These are phyloP conservation scores for Accipiter virgatus DNA, from an alignment of 2,113 vertebrate species.

Conservation along the genomic window DNA sequence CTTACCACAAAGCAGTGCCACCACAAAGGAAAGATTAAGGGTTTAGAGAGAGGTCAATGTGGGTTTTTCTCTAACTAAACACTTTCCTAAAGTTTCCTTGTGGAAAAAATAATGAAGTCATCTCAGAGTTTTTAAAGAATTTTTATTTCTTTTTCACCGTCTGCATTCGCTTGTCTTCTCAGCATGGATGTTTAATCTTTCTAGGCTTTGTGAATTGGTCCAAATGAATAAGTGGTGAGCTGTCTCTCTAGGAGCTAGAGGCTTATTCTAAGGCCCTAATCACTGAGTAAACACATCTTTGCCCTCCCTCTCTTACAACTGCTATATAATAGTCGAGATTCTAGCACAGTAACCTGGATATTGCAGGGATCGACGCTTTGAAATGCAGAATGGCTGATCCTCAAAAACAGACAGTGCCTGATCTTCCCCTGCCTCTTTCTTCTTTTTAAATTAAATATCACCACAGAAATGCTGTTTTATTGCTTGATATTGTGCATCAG, in stretches of 20 bases:
- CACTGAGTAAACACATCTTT: constrained; percentile 99
- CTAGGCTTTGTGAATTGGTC: constrained; percentile 96
- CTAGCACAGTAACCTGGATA: constrained; percentile 90
- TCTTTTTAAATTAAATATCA: constrained; percentile 85
- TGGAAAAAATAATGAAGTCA: constrained; percentile 88
- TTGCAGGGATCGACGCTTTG: constrained; percentile 84
- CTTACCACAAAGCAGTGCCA: constrained; percentile 84
- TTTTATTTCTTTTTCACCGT: constrained; percentile 91
- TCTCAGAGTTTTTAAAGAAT: constrained; percentile 88
- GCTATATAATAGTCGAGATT: constrained; percentile 91
- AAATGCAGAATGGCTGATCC: constrained; percentile 85
- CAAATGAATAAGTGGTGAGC: constrained; percentile 97
- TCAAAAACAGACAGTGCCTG: constrained; percentile 81
- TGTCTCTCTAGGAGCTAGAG: constrained; percentile 95
- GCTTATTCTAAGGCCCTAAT: constrained; percentile 99
- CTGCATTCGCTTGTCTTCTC: constrained; percentile 99
- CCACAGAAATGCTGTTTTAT: constrained; percentile 81
- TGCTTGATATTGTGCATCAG: constrained; percentile 82
- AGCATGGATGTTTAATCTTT: constrained; percentile 99
- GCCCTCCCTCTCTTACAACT: constrained; percentile 91
- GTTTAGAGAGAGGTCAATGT: constrained; percentile 87
- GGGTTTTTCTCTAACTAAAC: constrained; percentile 89
- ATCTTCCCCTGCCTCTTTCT: constrained; percentile 81
- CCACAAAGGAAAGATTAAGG: constrained; percentile 88
- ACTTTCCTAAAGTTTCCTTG: constrained; percentile 89